These are phyloP conservation scores for Cuculus canorus DNA, from an alignment of 2,797 vertebrate genomes.

Conservation along the genomic window DNA sequence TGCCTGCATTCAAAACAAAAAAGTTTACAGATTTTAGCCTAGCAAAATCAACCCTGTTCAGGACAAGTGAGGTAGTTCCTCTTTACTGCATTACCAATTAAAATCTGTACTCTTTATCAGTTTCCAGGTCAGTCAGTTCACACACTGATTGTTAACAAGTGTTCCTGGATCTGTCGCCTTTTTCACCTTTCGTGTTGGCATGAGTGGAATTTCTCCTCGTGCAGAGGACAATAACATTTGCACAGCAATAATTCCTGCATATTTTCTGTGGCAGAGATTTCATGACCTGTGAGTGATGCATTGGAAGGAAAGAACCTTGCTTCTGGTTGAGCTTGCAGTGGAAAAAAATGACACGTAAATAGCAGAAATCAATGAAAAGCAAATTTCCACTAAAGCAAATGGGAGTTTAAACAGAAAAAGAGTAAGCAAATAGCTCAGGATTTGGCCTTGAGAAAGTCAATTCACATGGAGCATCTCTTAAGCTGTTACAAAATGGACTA, in stretches of 20 bases:
- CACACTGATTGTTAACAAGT: background rate
- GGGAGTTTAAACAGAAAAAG: background rate
- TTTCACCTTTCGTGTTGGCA: background rate
- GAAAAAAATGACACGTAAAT: background rate
- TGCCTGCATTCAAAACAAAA: background rate
- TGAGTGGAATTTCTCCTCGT: background rate
- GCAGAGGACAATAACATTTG: background rate
- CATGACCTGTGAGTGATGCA: background rate
- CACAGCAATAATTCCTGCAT: background rate
- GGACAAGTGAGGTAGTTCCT: background rate
- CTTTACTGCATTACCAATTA: background rate
- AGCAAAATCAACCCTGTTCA: background rate
- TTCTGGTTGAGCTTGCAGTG: background rate
- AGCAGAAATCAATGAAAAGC: background rate
- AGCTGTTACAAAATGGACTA: background rate
- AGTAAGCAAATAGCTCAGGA: background rate
- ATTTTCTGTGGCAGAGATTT: background rate
- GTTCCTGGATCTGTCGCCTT: background rate
- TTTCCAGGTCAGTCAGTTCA: background rate
- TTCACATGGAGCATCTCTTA: background rate
- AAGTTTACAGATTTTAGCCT: background rate
- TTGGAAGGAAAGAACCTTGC: background rate
- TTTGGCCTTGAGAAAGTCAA: background rate
- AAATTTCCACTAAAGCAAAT: background rate
- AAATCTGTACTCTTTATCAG: background rate